phyloP scores from a whole-genome alignment of 2,113 vertebrate species.

The Zapus hudsonius region DNA sequence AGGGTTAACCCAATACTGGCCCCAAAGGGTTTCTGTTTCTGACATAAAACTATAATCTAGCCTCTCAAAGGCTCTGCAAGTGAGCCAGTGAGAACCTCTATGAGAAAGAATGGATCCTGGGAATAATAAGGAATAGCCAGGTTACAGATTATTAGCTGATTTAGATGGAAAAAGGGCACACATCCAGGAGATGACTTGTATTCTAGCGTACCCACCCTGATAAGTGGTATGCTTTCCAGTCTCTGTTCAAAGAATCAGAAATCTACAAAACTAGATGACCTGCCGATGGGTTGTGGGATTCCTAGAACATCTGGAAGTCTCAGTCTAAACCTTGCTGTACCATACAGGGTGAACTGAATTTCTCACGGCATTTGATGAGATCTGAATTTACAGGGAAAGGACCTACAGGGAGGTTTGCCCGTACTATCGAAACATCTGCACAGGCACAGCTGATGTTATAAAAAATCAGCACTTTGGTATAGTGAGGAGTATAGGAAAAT shows the following conservation, averaged over 20 bases:
- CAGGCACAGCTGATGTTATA: not conserved
- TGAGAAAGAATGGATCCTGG: slow-evolving; percentile 39
- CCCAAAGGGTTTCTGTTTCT: slow-evolving; percentile 16
- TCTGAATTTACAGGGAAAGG: slow-evolving; percentile 60
- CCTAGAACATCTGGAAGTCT: no score
- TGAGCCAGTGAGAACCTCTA: slow-evolving; percentile 15
- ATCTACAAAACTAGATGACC: not conserved
- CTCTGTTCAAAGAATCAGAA: not conserved
- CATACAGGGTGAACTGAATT: not conserved
- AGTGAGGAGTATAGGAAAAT: not conserved
- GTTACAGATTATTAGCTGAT: not conserved
- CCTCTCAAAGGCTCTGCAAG: slow-evolving; percentile 41
- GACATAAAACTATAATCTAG: no score
- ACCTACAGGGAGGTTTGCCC: not conserved
- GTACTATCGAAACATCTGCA: not conserved
- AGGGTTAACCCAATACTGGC: slow-evolving; percentile 58
- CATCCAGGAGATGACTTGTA: not conserved
- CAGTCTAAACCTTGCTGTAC: not conserved
- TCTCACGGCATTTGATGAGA: slow-evolving; percentile 24
- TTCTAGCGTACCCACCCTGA: not conserved
- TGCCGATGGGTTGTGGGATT: not conserved
- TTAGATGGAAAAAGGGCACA: not conserved
- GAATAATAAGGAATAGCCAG: not conserved
- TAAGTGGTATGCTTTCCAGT: not conserved
- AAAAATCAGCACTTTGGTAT: slow-evolving; percentile 50